These are phyloP conservation scores for Microtus pennsylvanicus DNA, from an alignment of 2,113 vertebrate species.

Conservation along the genomic window DNA sequence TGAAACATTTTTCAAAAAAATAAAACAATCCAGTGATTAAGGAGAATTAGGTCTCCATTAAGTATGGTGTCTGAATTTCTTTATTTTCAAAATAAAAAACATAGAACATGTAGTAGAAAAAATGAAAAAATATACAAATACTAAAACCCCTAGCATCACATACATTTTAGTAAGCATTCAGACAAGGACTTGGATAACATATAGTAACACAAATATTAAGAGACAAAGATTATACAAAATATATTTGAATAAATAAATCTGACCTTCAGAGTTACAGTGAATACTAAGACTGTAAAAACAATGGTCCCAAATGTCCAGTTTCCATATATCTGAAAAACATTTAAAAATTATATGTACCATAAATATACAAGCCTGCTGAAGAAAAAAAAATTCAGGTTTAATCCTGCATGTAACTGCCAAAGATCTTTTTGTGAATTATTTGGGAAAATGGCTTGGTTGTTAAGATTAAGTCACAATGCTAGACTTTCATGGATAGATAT, in stretches of 20 bases:
- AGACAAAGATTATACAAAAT: slow-evolving; percentile 44
- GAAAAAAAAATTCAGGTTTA: slow-evolving; percentile 59
- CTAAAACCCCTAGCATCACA: slow-evolving; percentile 45
- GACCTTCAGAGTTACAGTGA: slow-evolving; percentile 99
- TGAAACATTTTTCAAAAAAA: neutral
- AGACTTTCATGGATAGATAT: neutral
- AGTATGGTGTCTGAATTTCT: slow-evolving; percentile 6
- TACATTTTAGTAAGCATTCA: slow-evolving; percentile 48
- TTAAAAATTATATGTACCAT: slow-evolving; percentile 48
- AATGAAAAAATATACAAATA: slow-evolving; percentile 31
- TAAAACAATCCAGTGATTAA: neutral
- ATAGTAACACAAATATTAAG: slow-evolving; percentile 25
- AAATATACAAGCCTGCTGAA: slow-evolving; percentile 13
- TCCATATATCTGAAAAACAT: slow-evolving; percentile 93
- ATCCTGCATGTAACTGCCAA: slow-evolving; percentile 16
- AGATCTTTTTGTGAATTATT: slow-evolving; percentile 47
- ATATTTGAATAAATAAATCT: slow-evolving; percentile 72
- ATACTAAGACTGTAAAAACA: slow-evolving; percentile 96
- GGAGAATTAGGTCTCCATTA: neutral
- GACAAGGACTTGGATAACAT: slow-evolving; percentile 28
- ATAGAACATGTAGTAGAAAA: slow-evolving; percentile 42
- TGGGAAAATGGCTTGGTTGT: slow-evolving; percentile 55
- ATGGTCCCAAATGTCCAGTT: slow-evolving; percentile 98
- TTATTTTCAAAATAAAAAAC: slow-evolving; percentile 15
- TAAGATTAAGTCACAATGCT: slow-evolving; percentile 24